Conservation (phyloP, 2,113 vertebrate species). For the Xenus cinereus region DNA sequence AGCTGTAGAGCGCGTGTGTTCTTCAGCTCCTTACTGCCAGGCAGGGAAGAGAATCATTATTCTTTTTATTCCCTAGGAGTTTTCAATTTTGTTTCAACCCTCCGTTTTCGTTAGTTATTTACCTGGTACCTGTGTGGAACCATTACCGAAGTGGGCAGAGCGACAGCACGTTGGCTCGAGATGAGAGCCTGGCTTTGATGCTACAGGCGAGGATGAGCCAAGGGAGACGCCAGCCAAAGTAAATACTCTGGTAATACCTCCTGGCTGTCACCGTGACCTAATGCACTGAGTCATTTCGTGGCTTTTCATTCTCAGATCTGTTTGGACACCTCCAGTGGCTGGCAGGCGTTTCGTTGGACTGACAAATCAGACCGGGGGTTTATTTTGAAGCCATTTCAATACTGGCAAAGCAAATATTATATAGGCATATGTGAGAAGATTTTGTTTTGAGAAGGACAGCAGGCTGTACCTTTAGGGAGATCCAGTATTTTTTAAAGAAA, state of each 20-base stretch:
- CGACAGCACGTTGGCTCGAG: neutral
- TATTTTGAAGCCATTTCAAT: conserved; percentile 21
- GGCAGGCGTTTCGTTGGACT: neutral
- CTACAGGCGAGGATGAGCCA: conserved; percentile 1
- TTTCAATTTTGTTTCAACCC: neutral
- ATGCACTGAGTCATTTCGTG: conserved; percentile 44
- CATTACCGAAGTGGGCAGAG: neutral
- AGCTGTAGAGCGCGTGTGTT: neutral
- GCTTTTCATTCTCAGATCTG: conserved; percentile 22
- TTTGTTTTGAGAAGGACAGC: neutral
- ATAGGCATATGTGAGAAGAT: neutral
- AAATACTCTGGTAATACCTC: conserved; percentile 40
- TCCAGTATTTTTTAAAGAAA: neutral
- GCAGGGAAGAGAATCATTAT: neutral
- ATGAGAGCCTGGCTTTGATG: conserved; percentile 7
- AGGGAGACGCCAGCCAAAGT: conserved; percentile 19
- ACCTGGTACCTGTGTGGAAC: neutral
- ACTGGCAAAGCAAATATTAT: neutral
- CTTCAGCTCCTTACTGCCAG: neutral
- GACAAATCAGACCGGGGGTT: neutral
- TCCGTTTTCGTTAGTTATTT: neutral
- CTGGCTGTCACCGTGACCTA: conserved; percentile 45
- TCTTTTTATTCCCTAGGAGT: neutral
- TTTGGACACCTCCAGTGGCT: neutral
- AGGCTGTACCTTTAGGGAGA: neutral